A percentile compares a stretch with the other conserved stretches of the same genome.
Evolutionary conservation across 2,888 invertebrate species (phyloP).

Genomic region (Laothoe populi): DNA sequence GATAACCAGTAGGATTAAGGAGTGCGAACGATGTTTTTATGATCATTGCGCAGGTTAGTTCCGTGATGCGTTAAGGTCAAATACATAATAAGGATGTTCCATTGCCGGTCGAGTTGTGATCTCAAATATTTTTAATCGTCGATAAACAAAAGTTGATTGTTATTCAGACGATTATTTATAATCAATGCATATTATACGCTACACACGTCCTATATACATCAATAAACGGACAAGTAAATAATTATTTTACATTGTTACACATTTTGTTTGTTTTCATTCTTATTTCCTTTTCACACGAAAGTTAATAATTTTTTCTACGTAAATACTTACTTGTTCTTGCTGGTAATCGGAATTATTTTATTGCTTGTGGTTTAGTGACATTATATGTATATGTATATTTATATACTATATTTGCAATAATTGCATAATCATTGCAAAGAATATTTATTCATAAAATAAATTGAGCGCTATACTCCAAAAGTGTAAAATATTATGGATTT

Average conservation of each 20-base stretch:
- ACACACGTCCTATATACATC: slow-evolving; percentile 6
- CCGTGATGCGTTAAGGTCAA: slow-evolving; percentile 63
- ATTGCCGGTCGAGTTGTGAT: slow-evolving; percentile 31
- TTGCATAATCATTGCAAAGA: no score
- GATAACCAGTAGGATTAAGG: slow-evolving; percentile 48
- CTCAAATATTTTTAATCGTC: slow-evolving; percentile 11
- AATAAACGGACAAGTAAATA: slow-evolving; percentile 12
- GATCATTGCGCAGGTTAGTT: slow-evolving; percentile 63
- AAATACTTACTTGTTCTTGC: no score
- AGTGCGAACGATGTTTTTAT: slow-evolving; percentile 51
- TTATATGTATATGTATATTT: no score
- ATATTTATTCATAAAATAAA: no score
- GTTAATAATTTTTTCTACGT: background rate
- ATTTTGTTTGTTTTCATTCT: background rate
- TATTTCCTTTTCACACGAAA: slow-evolving; percentile 5
- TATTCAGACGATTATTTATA: slow-evolving; percentile 18
- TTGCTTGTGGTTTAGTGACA: background rate
- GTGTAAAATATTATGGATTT: no score
- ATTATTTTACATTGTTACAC: slow-evolving; percentile 7
- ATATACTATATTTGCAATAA: no score
- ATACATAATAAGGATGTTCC: slow-evolving; percentile 62
- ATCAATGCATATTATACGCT: slow-evolving; percentile 1
- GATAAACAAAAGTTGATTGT: slow-evolving; percentile 13
- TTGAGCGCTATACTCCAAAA: no score
- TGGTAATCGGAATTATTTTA: no score